Evolutionary conservation across 2,113 vertebrate genomes (phyloP).

Genomic region (Calidris pygmaea): DNA sequence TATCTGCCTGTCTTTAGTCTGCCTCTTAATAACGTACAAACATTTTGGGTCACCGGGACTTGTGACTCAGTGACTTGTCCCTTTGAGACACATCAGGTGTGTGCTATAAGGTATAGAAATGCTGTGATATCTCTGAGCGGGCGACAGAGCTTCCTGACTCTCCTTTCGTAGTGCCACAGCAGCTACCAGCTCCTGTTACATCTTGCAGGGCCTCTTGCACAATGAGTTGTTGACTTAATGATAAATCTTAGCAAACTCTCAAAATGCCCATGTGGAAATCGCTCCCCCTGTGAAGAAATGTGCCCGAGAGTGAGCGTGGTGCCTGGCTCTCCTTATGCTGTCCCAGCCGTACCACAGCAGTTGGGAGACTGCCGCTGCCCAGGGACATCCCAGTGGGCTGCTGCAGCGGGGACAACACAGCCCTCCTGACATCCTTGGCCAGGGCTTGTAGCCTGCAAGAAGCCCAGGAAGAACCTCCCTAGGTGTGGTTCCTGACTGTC

Average conservation of each 20-base stretch:
- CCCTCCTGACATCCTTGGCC: neutral
- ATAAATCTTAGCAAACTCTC: neutral
- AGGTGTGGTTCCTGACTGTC: neutral
- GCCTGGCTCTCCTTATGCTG: neutral
- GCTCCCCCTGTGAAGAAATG: neutral
- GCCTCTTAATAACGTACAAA: neutral
- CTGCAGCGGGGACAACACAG: neutral
- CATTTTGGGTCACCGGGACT: neutral
- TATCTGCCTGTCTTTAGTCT: neutral
- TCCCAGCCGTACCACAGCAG: neutral
- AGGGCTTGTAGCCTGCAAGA: neutral
- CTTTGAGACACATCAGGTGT: neutral
- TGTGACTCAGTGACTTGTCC: neutral
- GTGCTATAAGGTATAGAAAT: neutral
- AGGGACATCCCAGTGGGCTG: neutral
- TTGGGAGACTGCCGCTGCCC: neutral
- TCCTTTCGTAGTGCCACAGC: accelerated
- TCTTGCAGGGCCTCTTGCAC: neutral
- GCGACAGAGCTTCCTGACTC: neutral
- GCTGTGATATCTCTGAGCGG: accelerated
- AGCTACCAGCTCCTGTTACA: neutral
- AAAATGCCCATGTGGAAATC: accelerated
- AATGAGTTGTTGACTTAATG: neutral
- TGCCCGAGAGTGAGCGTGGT: accelerated
- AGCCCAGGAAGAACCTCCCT: neutral